These are phyloP conservation scores for Acanthosoma haemorrhoidale DNA, from an alignment of 2,888 invertebrate species.

Conservation along the genomic window DNA sequence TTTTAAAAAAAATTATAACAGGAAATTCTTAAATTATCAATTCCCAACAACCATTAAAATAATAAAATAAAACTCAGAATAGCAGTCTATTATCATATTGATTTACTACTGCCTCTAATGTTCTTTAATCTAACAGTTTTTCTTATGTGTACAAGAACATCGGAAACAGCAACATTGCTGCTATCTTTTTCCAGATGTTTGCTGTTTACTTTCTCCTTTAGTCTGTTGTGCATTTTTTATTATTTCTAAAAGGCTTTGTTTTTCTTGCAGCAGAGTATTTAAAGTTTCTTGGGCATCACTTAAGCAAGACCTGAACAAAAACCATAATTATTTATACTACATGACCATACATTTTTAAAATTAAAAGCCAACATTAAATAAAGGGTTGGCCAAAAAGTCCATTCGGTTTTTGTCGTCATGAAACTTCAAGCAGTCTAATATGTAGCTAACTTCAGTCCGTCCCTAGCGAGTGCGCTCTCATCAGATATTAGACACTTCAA, in stretches of 20 bases:
- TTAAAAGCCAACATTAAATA: too few relatives aligned
- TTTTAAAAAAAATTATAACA: neutral
- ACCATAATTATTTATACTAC: neutral
- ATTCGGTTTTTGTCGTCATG: too few relatives aligned
- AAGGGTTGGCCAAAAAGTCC: too few relatives aligned
- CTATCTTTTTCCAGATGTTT: constrained; percentile 46
- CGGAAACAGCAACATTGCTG: constrained; percentile 57
- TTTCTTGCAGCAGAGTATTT: constrained; percentile 64
- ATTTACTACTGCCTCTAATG: constrained; percentile 31
- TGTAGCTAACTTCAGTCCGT: too few relatives aligned
- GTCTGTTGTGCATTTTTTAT: constrained; percentile 60
- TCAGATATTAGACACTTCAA: too few relatives aligned
- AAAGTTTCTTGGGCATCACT: constrained; percentile 71
- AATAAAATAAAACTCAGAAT: neutral
- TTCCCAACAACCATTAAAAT: constrained; percentile 7
- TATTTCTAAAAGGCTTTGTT: constrained; percentile 64
- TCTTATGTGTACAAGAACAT: constrained; percentile 46
- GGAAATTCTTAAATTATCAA: neutral
- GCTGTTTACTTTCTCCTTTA: constrained; percentile 44
- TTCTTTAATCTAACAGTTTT: constrained; percentile 36
- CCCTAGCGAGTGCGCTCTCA: too few relatives aligned
- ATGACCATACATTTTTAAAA: too few relatives aligned
- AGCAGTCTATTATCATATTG: neutral
- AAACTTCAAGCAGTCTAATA: too few relatives aligned
- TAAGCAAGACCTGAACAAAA: constrained; percentile 44